These are phyloP conservation scores for Hydrophis major DNA, from an alignment of 2,797 vertebrate species.

Conservation along the genomic window DNA sequence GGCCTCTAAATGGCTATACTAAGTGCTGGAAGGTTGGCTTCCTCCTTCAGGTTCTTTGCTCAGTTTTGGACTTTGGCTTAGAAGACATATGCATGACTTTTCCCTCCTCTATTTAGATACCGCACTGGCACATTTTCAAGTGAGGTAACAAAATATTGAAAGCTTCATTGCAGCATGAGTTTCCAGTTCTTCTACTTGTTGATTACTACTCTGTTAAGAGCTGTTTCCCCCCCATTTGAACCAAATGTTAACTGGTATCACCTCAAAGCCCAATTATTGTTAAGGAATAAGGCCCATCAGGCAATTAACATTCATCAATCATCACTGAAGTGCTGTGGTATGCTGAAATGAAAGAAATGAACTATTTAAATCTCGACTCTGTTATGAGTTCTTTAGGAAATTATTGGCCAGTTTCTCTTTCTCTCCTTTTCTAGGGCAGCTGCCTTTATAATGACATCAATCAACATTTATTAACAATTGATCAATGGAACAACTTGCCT, in stretches of 20 bases:
- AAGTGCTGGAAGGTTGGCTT: not conserved
- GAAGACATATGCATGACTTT: not conserved
- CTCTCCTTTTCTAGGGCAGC: not conserved
- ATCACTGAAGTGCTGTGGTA: not conserved
- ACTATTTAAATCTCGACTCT: not conserved
- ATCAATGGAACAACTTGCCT: not conserved
- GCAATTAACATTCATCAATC: not conserved
- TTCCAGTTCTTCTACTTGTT: not conserved
- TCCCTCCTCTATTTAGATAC: not conserved
- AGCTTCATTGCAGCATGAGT: not conserved
- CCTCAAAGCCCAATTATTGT: not conserved
- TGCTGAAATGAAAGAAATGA: not conserved
- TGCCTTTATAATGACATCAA: not conserved
- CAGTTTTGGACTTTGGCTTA: not conserved
- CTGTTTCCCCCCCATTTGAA: not conserved
- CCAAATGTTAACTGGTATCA: not conserved
- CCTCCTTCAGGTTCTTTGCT: not conserved
- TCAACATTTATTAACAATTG: not conserved
- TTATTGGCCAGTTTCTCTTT: not conserved
- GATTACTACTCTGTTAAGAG: not conserved
- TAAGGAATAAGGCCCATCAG: not conserved
- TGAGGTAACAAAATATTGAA: not conserved
- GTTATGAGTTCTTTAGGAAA: not conserved
- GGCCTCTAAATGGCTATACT: not conserved
- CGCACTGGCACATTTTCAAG: not conserved